Percentiles rank a stretch among this genome's conserved stretches.
These are phyloP conservation scores for Melanostigma gelatinosum DNA, from an alignment of 2,113 vertebrate species.

Conservation along the genomic window DNA sequence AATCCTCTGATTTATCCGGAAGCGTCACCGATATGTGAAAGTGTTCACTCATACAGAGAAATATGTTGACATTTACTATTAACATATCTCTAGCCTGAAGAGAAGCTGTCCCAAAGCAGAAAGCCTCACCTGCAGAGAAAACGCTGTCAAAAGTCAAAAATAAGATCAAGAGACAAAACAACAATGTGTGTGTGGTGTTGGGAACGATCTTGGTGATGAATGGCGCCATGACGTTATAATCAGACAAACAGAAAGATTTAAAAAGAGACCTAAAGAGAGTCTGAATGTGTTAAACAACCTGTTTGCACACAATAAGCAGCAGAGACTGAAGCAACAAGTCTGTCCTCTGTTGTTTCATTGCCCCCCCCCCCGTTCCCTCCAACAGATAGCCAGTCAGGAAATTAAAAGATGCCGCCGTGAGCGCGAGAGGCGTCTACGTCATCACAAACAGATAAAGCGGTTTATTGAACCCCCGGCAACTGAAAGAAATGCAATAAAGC, in stretches of 20 bases:
- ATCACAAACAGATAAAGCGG: slow-evolving; percentile 75
- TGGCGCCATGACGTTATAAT: neutral
- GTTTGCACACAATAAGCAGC: slow-evolving; percentile 3
- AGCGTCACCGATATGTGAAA: no score
- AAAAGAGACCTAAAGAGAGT: neutral
- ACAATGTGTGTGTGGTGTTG: neutral
- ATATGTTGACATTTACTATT: no score
- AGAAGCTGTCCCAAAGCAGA: neutral
- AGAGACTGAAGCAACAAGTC: slow-evolving; percentile 35
- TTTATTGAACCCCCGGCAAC: slow-evolving; percentile 72
- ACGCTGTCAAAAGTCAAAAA: neutral
- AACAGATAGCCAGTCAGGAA: slow-evolving; percentile 82
- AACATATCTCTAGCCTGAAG: neutral
- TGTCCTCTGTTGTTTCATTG: slow-evolving; percentile 47
- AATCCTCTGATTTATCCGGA: no score
- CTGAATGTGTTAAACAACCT: neutral
- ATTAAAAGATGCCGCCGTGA: slow-evolving; percentile 73
- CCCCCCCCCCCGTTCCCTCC: neutral
- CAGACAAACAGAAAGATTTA: neutral
- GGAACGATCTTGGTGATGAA: neutral
- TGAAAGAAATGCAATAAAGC: slow-evolving; percentile 71
- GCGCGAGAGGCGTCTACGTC: slow-evolving; percentile 40
- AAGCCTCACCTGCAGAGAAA: neutral
- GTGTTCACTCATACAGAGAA: no score
- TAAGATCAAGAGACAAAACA: neutral